Percentiles rank a stretch among this genome's conserved stretches.
These are phyloP conservation scores for Nasonovia ribisnigri DNA, from an alignment of 2,888 invertebrate species.

Conservation along the genomic window DNA sequence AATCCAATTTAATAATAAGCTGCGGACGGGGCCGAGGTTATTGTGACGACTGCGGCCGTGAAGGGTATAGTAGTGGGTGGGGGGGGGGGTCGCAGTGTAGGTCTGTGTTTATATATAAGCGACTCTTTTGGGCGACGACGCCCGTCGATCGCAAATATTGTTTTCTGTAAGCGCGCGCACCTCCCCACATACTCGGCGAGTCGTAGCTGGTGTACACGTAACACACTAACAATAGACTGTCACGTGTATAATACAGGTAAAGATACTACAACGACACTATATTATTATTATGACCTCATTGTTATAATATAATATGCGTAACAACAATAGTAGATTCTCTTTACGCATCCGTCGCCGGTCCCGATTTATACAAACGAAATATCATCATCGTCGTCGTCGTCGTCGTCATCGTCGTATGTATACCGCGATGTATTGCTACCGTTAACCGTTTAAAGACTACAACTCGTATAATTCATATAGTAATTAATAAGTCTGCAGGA, in stretches of 20 bases:
- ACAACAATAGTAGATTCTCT: background rate
- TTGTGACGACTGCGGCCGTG: background rate
- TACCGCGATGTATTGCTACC: background rate
- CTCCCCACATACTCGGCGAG: background rate
- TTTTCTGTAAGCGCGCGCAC: background rate
- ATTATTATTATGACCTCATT: background rate
- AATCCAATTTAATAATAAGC: slow-evolving; percentile 52
- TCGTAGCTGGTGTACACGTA: background rate
- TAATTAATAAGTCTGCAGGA: background rate
- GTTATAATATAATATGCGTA: background rate
- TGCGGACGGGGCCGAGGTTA: background rate
- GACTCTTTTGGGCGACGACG: slow-evolving; percentile 24
- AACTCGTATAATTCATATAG: background rate
- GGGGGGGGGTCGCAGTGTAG: background rate
- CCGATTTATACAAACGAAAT: background rate
- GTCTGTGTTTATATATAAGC: background rate
- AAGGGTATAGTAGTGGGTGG: too few species aligned
- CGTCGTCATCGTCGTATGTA: too few species aligned
- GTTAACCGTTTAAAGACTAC: background rate
- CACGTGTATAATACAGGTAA: background rate
- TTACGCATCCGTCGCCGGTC: background rate
- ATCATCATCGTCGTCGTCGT: background rate
- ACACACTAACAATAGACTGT: background rate
- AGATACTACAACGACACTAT: background rate
- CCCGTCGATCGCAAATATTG: slow-evolving; percentile 5